Base-by-base conservation (phyloP, 1,140 invertebrate genomes). In the Drosophila willistoni region DNA sequence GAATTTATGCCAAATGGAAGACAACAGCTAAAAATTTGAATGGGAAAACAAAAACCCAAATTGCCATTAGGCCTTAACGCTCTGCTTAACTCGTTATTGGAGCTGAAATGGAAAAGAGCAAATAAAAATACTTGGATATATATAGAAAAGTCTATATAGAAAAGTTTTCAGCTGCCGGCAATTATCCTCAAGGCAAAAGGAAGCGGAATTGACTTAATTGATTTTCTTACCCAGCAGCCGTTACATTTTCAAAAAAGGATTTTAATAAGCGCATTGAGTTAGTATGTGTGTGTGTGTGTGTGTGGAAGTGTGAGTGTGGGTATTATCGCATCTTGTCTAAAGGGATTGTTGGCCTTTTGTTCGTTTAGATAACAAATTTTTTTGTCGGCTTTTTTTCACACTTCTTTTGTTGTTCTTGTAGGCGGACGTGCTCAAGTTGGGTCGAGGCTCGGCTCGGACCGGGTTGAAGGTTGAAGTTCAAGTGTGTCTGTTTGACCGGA, bases 171-270 rank as follows among this genome's bases (percentile, higher is more conserved):
- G 80, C 84, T 60, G 73, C 62, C 73, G 77, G 80, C 80, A 89
- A 89, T 89, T 89, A 89, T 89, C 80, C 84, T 84, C 47, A 72
- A 78, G 84, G 55, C 17, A 57, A 36, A 34, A 34, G 55, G 84
- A 89, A 89, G 84, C 84, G 84, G 84, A 83, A 84, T 84, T 85
- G 84, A 89, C 84, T 89, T 89, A 89, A 89, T 89, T 89, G 84
- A 89, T 89, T 89, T 83, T 77, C 69, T 51, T 51, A 64, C 64
- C 64, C 64, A 77, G 65, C 68, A 84, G 77, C 75, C 75, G 77
- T 79, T 69, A 78, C 80, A 72, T 68, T 89, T 81, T 80, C 78
- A 34, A 57, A 89, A 89, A 89, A 71, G 84, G 84, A 89, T 89
- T 89, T 82, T 73, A 89, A 81, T 89, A 89, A 89, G 84, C 74